Evolutionary conservation across 2,113 vertebrate species (phyloP).

Genomic region (Ictalurus punctatus): DNA sequence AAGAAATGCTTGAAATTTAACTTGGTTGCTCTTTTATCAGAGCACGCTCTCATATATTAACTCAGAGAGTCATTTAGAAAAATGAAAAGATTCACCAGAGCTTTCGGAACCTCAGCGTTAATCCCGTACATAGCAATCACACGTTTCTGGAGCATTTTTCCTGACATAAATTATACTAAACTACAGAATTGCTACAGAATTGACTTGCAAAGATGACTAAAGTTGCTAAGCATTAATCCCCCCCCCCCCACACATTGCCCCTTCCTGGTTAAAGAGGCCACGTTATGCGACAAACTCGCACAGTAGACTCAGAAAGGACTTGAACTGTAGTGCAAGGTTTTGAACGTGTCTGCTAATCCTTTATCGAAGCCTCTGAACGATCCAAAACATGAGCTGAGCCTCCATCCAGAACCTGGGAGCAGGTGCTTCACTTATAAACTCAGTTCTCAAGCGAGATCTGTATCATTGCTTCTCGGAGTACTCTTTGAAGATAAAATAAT

Average conservation of each 20-base stretch:
- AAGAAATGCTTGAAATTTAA: slow-evolving; percentile 1
- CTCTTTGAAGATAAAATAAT: slow-evolving; percentile 41
- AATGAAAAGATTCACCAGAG: background rate
- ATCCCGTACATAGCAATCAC: background rate
- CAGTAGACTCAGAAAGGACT: background rate
- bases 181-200: background rate
- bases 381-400: slow-evolving; percentile 16
- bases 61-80: slow-evolving; percentile 14
- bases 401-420: background rate
- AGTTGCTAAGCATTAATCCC: background rate
- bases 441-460: slow-evolving; percentile 20
- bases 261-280: background rate
- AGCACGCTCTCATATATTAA: slow-evolving; percentile 11
- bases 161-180: background rate
- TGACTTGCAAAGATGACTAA: background rate
- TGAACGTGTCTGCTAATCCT: background rate
- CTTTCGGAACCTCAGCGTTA: background rate
- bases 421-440: slow-evolving; percentile 17
- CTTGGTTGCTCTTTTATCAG: slow-evolving; percentile 14
- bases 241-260: background rate
- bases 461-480: slow-evolving; percentile 28
- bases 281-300: background rate
- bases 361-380: background rate
- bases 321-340: slow-evolving; percentile 34
- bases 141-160: background rate